Evolutionary conservation across 2,797 vertebrate species (phyloP), one percentile per base, ranked within the genome.

Genomic region (Furcifer pardalis): DNA sequence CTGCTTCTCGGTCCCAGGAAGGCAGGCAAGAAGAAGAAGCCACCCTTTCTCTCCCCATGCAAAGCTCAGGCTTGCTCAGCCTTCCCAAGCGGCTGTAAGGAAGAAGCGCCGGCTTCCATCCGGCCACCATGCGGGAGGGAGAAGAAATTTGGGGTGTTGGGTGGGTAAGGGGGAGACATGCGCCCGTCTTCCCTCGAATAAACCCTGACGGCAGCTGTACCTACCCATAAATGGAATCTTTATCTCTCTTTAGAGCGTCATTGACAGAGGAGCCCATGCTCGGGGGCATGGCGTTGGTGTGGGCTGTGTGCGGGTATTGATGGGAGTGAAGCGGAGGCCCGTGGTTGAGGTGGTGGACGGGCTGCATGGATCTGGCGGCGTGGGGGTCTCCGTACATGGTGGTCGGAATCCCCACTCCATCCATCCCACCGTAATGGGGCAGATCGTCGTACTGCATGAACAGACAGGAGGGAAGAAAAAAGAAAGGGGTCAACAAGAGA

Each of bases 211-310:
- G 92, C 90, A 85, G 30, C 91, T 83, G 94, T 93, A 97, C 98
- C 94, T 97, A 99, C 98, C 98, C 98, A 97, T 99, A 99, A 97
- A 99, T 99, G 95, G 98, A 95, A 98, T 99, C 98, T 97, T 99
- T 99, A 97, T 99, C 98, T 97, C 98, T 98, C 97, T 99, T 99
- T 95, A 99, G 97, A 93, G 98, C 98, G 95, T 99, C 98, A 96
- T 99, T 99, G 94, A 99, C 98, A n/a, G 98, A 98, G 95, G 98
- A 97, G 93, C 98, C 98, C 98, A 99, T 99, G 93, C 97, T 97
- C 90, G 98, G 98, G 86, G 98, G 96, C 98, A 99, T 99, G 95
- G 97, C 97, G 97, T 98, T 99, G 96, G 97, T 96, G 94, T 99
- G 98, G 89, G 97, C 97, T 87, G 97, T 97, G 97, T 99, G 98